Base-by-base conservation (phyloP, 2,797 vertebrate species). In the Scomberomorus guttatus region DNA sequence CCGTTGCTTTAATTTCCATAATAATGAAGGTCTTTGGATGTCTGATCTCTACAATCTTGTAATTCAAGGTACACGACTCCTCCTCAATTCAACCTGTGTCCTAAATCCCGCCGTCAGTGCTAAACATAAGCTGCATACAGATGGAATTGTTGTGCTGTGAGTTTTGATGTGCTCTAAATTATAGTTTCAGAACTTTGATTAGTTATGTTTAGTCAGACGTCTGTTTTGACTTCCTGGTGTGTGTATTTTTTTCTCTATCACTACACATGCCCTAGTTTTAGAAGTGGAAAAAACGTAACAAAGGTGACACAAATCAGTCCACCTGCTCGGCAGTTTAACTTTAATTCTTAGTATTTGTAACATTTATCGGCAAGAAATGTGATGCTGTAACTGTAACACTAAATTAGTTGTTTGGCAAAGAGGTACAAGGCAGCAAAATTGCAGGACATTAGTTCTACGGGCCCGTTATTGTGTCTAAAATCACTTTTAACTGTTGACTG, bases 401-500 rank as follows among this genome's bases (percentile, higher is more conserved):
- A 0, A 39, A 72, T 77, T 27, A 70, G 34, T 50, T 59, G 39
- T 51, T 39, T 27, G 57, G 42, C 42, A 60, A 57, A 71, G 37
- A 39, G 25, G 12, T 55, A 72, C 54, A 44, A 15, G 61, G 57
- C 78, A 64, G 34, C 18, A 51, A 12, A 29, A 67, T 27, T 69
- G 50, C 65, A 50, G 20, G 22, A 11, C 77, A 56, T 77, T 84
- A 37, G 59, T 65, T 72, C 71, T 63, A 52, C 29, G 8, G 57
- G 58, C 54, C 50, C 62, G 17, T 80, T 39, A 71, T 69, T 77
- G 59, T 70, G 48, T 75, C 52, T 60, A 12, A 77, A 81, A 68
- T 66, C 32, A 87, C 55, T 81, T 81, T 82, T 77, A 65, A 29
- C 54, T 52, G 59, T 79, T 61, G 64, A 17, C 12, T 17, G 42